Evolutionary conservation across 2,797 vertebrate species (phyloP).

Genomic region (Falco columbarius): DNA sequence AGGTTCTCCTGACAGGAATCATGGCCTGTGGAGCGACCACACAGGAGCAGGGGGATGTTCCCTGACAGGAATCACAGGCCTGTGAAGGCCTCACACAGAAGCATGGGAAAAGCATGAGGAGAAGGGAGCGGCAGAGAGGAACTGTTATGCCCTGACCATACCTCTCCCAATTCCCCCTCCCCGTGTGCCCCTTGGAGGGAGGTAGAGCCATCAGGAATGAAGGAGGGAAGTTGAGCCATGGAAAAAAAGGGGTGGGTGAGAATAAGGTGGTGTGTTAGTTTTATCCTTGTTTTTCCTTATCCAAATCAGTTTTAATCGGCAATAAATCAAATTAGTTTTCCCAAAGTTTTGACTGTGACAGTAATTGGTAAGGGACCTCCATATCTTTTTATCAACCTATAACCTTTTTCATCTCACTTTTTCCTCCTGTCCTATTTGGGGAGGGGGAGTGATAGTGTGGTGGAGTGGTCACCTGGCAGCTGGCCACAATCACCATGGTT

Average conservation of each 20-base stretch:
- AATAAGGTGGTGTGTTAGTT: not conserved
- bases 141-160: rapidly evolving
- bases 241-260: not conserved
- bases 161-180: not conserved
- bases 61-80: rapidly evolving
- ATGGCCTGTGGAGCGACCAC: not conserved
- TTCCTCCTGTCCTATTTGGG: not conserved
- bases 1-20: not conserved
- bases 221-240: not conserved
- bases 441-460: not conserved
- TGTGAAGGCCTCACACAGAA: rapidly evolving
- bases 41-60: not conserved
- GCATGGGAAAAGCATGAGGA: rapidly evolving
- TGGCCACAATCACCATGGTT: not conserved
- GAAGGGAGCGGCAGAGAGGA: not conserved
- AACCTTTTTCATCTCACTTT: not conserved
- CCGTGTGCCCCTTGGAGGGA: not conserved
- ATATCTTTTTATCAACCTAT: not conserved
- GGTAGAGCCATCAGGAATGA: not conserved
- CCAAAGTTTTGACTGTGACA: not conserved
- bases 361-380: too few species aligned
- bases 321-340: not conserved
- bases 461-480: not conserved
- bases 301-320: not conserved
- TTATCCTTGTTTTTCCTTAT: not conserved